Base-by-base conservation (phyloP, 2,113 vertebrate genomes). In the Potamarius usumacintae region DNA sequence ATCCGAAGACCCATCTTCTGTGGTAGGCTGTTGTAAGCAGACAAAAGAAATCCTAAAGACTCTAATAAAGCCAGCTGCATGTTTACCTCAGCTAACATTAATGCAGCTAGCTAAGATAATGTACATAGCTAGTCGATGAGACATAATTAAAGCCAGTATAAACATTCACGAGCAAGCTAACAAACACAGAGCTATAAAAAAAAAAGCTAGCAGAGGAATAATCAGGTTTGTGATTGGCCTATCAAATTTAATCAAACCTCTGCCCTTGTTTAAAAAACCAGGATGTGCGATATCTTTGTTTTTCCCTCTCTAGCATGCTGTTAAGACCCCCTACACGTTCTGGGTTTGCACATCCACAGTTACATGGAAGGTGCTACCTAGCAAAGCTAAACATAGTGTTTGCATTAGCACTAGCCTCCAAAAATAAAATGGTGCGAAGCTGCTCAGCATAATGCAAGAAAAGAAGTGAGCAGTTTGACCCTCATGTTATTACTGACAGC, bases 371-470 rank as follows among this genome's bases (percentile, higher is more conserved):
- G 77, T 85, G 83, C 78, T 62, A 74, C 53, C 57, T 1, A 15
- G 52, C 18, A 0, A 14, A 2, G 27, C 84, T 86, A 90, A 86
- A 86, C 53, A 84, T 84, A 86, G 84, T 15, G 27, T 72, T 88
- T 86, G 84, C 34, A 25, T 84, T 76, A 90, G 78, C 50, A 52
- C 62, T 30, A 30, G 53, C 67, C 10, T 17, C 80, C 79, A 82
- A 77, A 88, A 86, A 90, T 86, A 86, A 82, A 55, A 58, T 0
- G 58, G 20, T n/a, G 30, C 5, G 10, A 63, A 63, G 53, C 17
- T 6, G 53, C 78, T 60, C 14, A 60, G 30, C 9, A 34, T 27
- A 30, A 60, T 22, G 55, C 8, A 17, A 60, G 17, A 57, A 80
- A 22, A 80, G n/a, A 34, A 57, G 57, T 34, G 34, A 34, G 20